phyloP scores from a whole-genome alignment of 1,140 invertebrate genomes.

The Whitmania pigra region DNA sequence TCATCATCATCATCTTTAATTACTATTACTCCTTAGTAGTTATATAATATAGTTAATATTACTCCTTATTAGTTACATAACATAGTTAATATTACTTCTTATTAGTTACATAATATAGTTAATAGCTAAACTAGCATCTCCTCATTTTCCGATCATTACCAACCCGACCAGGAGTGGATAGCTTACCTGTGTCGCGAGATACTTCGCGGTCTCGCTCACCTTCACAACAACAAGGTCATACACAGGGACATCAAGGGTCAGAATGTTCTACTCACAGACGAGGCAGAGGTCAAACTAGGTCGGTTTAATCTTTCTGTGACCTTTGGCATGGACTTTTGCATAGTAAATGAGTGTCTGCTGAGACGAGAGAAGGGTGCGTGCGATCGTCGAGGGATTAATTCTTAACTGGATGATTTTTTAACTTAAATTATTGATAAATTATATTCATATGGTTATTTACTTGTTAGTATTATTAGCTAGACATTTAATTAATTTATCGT shows the following conservation, averaged over 20 bases:
- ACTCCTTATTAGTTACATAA: too few relatives aligned
- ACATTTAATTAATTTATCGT: background rate
- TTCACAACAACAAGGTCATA: slow-evolving; percentile 97
- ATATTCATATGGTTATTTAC: background rate
- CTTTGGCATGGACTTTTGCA: background rate
- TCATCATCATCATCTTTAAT: background rate
- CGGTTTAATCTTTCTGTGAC: slow-evolving; percentile 45
- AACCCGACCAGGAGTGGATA: slow-evolving; percentile 71
- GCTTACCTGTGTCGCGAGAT: slow-evolving; percentile 85
- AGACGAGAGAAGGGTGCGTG: background rate
- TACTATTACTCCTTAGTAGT: background rate
- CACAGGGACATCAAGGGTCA: slow-evolving; percentile 99
- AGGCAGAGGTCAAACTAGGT: slow-evolving; percentile 98
- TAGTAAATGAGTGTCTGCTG: background rate
- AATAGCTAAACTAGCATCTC: background rate
- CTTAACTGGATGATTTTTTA: background rate
- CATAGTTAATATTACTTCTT: background rate
- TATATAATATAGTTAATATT: too few relatives aligned
- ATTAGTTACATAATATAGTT: too few relatives aligned
- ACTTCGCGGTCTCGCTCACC: slow-evolving; percentile 74
- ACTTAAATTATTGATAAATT: background rate
- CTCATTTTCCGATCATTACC: background rate
- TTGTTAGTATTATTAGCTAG: background rate
- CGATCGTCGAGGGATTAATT: background rate
- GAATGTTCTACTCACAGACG: slow-evolving; percentile 97